These are phyloP conservation scores for Calidris pygmaea DNA, from an alignment of 2,113 vertebrate genomes.

Conservation along the genomic window DNA sequence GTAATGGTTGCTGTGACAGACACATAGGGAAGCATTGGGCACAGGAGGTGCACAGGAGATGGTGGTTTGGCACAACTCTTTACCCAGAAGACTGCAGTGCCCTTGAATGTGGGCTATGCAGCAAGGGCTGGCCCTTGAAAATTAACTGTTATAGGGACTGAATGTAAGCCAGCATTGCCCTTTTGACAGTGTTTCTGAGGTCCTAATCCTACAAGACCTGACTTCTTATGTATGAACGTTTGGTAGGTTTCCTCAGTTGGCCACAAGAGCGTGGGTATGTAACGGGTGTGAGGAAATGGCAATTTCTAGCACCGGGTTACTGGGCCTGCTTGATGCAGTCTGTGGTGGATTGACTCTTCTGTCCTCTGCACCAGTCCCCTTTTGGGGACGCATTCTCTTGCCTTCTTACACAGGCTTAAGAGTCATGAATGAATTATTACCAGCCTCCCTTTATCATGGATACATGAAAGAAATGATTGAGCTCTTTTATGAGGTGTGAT, in stretches of 20 bases:
- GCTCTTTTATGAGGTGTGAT: neutral
- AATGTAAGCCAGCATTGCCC: neutral
- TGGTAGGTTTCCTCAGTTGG: neutral
- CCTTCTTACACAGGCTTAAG: neutral
- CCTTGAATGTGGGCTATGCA: rapidly evolving
- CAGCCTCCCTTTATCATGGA: neutral
- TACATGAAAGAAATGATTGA: neutral
- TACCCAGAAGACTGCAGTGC: neutral
- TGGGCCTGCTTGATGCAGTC: neutral
- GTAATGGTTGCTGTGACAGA: neutral
- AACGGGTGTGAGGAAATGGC: neutral
- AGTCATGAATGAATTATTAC: neutral
- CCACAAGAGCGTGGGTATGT: neutral
- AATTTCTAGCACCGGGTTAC: neutral
- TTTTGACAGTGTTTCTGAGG: neutral
- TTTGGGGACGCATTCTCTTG: neutral
- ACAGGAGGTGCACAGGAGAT: rapidly evolving
- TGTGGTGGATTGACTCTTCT: neutral
- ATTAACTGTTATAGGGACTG: neutral
- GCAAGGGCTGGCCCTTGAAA: neutral
- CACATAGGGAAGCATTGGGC: rapidly evolving
- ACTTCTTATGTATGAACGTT: neutral
- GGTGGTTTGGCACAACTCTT: neutral
- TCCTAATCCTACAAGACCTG: neutral
- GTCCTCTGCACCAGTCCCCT: neutral